Evolutionary conservation across 2,888 invertebrate genomes (phyloP), one percentile per base, ranked within the genome.

Genomic region (Nycteola revayana): DNA sequence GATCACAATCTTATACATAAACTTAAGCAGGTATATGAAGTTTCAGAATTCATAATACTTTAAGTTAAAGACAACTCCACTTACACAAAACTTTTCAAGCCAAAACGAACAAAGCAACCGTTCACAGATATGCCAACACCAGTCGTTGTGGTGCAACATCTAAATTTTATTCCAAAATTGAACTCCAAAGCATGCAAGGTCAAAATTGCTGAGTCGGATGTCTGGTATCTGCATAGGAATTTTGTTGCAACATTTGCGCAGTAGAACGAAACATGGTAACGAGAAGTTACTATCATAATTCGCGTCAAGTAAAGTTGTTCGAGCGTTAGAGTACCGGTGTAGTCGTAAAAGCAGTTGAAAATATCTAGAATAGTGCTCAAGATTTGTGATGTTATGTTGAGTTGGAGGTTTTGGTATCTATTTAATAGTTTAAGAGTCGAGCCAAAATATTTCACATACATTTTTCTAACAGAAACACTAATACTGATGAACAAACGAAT

Each of bases 211-310:
- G 28, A 27, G 32, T 24, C 17, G 18, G 21, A 18, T 25, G 18
- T 36, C 33, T 17, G 20, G 14, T 44, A 42, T 49, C 32, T 46
- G 26, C 39, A 35, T 27, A 40, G 30, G 42, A 46, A 49, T 54
- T 35, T 29, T 24, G 37, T 3, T 14, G n/a, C 28, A 47, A 45
- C 30, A 45, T 35, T 33, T 36, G 17, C 32, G 9, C 9, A 25
- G 8, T 17, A 4, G 42, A 42, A 36, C 32, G 36, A 20, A 9
- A 34, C 29, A 4, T 11, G 29, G 26, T 36, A 36, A 29, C 25
- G 9, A 21, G 9, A 9, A 18, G 18, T 29, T 30, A 28, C 10
- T 10, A 22, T 34, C 37, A 38, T 38, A 32, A 42, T 36, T 40
- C 38, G 22, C 10, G 14, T 6, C 35, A 9, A 29, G 27, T 9